These are phyloP conservation scores for Sinocyclocheilus rhinocerous DNA, from an alignment of 2,113 vertebrate genomes.

Conservation along the genomic window DNA sequence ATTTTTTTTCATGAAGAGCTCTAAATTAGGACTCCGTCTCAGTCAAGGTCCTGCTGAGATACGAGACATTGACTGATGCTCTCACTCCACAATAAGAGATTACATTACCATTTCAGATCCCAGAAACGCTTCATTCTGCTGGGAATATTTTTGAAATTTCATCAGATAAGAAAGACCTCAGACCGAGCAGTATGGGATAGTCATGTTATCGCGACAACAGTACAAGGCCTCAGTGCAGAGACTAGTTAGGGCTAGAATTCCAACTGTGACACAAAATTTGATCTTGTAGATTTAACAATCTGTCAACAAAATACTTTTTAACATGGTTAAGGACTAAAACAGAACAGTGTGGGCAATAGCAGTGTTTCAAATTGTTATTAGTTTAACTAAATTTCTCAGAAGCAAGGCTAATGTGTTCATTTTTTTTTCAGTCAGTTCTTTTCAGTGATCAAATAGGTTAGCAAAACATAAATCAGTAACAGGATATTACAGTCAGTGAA, in stretches of 20 bases:
- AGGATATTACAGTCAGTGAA: background rate
- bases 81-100: slow-evolving; percentile 2
- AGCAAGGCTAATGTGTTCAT: background rate
- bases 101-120: slow-evolving; percentile 12
- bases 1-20: slow-evolving; percentile 7
- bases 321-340: background rate
- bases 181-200: slow-evolving; percentile 23
- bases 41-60: background rate
- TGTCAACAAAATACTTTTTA: slow-evolving; percentile 20
- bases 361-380: background rate
- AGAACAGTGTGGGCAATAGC: background rate
- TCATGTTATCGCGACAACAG: slow-evolving; percentile 23
- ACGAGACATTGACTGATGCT: slow-evolving; percentile 13
- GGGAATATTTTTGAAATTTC: slow-evolving; percentile 18
- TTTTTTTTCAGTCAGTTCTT: background rate
- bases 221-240: slow-evolving; percentile 18
- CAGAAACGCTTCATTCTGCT: slow-evolving; percentile 24
- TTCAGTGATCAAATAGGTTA: background rate
- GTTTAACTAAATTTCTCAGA: background rate
- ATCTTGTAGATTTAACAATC: slow-evolving; percentile 25
- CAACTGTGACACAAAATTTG: slow-evolving; percentile 27
- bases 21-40: slow-evolving; percentile 2
- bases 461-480: background rate
- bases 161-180: slow-evolving; percentile 31
- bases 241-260: slow-evolving; percentile 22